Evolutionary conservation across 2,113 vertebrate genomes (phyloP), one percentile per base, ranked within the genome.

Genomic region (Sinocyclocheilus anshuiensis): DNA sequence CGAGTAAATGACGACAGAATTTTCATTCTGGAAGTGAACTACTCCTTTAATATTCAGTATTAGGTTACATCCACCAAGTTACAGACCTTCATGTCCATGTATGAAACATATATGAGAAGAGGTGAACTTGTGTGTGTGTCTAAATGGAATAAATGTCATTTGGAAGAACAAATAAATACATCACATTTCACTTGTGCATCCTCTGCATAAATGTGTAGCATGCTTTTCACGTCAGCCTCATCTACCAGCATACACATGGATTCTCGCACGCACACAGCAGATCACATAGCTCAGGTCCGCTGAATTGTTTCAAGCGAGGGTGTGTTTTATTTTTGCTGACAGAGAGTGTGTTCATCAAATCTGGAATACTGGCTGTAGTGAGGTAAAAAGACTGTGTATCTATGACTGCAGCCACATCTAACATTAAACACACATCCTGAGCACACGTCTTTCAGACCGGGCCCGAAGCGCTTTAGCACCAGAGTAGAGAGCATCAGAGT

Each of bases 201-300:
- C 36, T 86, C 61, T 80, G 85, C 82, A 86, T 65, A 22, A 55
- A 59, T 88, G 89, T 90, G 91, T 86, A 90, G 89, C 86, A 87
- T 89, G 36, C 76, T 86, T 50, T 89, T 83, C 71, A 77, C 39
- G 89, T 85, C 76, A 91, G 83, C 87, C 84, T 91, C 92, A 90
- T 69, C 50, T 81, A 87, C 45, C 87, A 88, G 63, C 33, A 36
- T 83, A 81, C 86, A 86, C 89, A 77, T 77, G 88, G 11, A 67
- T n/a, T 6, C 42, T 53, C 84, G 10, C 55, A 13, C 22, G 24
- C 50, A 57, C 29, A 20, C 48, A 50, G 4, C 48, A 45, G 3
- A 10, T 39, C 42, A 45, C 42, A 42, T 1, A 39, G 39, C 6
- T 6, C 39, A 7, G 6, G 5, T 39, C 6, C 1, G 39, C 36